A percentile compares a stretch with the other conserved stretches of the same genome.
These are phyloP conservation scores for Xenops minutus DNA, from an alignment of 2,797 vertebrate genomes.

Conservation along the genomic window DNA sequence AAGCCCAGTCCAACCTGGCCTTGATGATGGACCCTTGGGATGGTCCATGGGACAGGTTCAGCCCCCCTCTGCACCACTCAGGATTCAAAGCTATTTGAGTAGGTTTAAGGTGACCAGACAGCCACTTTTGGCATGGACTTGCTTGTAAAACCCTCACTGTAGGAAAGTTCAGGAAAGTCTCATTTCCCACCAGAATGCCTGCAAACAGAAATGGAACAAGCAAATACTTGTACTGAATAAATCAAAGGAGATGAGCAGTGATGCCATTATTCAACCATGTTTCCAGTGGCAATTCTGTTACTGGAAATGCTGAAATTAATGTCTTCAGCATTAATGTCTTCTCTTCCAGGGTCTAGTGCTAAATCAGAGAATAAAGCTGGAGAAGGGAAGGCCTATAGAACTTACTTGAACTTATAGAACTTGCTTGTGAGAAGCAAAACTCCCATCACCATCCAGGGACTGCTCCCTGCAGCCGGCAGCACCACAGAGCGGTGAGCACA, in stretches of 20 bases:
- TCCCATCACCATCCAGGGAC: rapidly evolving
- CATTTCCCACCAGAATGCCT: not conserved
- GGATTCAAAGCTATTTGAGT: not conserved
- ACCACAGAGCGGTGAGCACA: rapidly evolving
- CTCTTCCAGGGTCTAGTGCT: not conserved
- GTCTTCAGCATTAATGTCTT: not conserved
- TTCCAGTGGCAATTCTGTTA: not conserved
- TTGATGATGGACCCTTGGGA: not conserved
- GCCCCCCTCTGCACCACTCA: too few relatives aligned
- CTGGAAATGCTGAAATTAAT: not conserved
- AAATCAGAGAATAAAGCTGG: not conserved
- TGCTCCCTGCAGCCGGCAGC: rapidly evolving
- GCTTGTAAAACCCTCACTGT: not conserved
- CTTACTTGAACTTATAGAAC: not conserved
- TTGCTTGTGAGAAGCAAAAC: not conserved
- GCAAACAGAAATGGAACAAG: not conserved
- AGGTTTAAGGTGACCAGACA: not conserved
- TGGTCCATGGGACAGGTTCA: rapidly evolving
- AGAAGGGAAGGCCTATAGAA: not conserved
- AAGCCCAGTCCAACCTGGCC: not conserved
- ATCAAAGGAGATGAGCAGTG: not conserved
- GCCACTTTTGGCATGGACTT: not conserved
- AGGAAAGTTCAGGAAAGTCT: not conserved
- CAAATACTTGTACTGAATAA: not conserved
- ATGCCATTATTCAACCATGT: not conserved